Base-by-base conservation (phyloP, 1,140 invertebrate genomes). In the Ctenoplectra terminalis region DNA sequence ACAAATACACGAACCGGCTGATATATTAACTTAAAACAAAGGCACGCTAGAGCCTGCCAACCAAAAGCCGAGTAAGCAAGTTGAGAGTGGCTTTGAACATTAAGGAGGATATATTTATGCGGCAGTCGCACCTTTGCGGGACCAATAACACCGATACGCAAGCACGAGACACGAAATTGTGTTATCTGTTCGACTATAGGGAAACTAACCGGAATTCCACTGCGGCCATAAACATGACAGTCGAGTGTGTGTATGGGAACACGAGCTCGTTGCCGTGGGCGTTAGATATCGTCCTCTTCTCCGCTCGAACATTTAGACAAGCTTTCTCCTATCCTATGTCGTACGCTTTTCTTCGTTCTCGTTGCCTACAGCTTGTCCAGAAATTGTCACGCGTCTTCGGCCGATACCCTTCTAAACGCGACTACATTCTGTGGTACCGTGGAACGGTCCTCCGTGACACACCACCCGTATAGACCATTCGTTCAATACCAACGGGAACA, bases 201-300 rank as follows among this genome's bases (percentile, higher is more conserved):
- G 72, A 70, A 67, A 84, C 87, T 86, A 86, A 88, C 87, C 73
- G 84, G 85, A 88, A 88, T 88, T 88, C 87, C 87, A 88, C 40
- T 26, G 81, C 13, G 74, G 63, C 84, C 61, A 88, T 88, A 88
- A 88, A 88, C 87, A 88, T 78, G 69, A 54, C 72, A 76, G 23
- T 50, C 52, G 31, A 50, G 29, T 29, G 60, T 46, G 56, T 82
- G 66, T 73, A 48, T 66, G 56, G 37, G 40, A 63, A 71, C 54
- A 74, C 82, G 43, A 66, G 74, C 67, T 8, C 31, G 82, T 34
- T 43, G 50, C 82, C 81, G 69, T 67, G 78, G 70, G 67, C 72
- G 83, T 85, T 73, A 71, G 67, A 74, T 69, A 71, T 52, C 54
- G 43, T 83, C 76, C 78, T 52, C 29, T 60, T 78, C 52, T 23